Conservation (phyloP, 2,797 vertebrate species). For the Arctocebus calabarensis region DNA sequence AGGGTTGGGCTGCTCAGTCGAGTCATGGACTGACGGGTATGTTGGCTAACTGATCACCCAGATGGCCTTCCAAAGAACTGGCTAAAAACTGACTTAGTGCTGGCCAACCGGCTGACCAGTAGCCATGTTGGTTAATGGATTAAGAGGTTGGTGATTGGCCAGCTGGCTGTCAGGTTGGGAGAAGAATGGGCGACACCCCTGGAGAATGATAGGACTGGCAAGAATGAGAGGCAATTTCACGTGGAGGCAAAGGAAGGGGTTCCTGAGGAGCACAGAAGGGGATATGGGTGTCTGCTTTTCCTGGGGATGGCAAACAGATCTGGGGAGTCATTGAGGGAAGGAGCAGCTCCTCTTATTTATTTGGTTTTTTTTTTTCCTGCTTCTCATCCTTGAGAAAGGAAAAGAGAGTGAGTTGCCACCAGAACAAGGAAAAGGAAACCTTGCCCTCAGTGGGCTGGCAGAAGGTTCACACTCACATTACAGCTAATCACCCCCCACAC, state of each 20-base stretch:
- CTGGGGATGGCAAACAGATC: neutral
- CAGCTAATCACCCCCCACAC: neutral
- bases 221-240: slow-evolving; percentile 10
- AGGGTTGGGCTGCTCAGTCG: slow-evolving; percentile 8
- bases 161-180: slow-evolving; percentile 64
- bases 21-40: neutral
- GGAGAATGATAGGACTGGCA: slow-evolving; percentile 35
- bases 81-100: neutral
- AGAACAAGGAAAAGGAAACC: neutral
- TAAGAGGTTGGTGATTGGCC: slow-evolving; percentile 64
- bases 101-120: slow-evolving; percentile 72
- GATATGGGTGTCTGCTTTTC: slow-evolving; percentile 53
- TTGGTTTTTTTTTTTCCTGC: neutral
- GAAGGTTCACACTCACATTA: neutral
- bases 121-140: slow-evolving; percentile 56
- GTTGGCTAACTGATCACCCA: slow-evolving; percentile 72
- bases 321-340: neutral
- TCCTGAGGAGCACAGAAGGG: neutral
- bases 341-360: neutral
- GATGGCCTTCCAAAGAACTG: slow-evolving; percentile 70
- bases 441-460: neutral
- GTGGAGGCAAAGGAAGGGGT: neutral
- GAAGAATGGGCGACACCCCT: slow-evolving; percentile 3
- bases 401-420: slow-evolving; percentile 7
- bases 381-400: slow-evolving; percentile 64